phyloP scores from a whole-genome alignment of 1,140 invertebrate genomes.

The Sycophila sp. region DNA sequence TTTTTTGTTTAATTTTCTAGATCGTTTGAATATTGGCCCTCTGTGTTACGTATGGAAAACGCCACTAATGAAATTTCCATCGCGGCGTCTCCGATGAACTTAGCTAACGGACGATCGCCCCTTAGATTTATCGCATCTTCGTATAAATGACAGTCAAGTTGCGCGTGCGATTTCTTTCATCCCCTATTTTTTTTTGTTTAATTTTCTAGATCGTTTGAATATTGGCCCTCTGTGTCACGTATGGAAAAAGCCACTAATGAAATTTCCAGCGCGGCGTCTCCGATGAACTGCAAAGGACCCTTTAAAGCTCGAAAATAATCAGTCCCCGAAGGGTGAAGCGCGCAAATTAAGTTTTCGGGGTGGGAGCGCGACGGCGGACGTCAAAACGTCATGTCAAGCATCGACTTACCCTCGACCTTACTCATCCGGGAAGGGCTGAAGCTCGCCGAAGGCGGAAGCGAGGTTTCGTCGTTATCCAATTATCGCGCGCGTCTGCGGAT shows the following conservation, averaged over 20 bases:
- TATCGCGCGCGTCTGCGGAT: neutral
- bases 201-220: neutral
- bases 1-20: neutral
- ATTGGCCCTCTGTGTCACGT: neutral
- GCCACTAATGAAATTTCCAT: neutral
- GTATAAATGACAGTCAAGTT: no score
- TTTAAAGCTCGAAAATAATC: no score
- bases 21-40: neutral
- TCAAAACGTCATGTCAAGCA: conserved; percentile 24
- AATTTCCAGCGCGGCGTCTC: neutral
- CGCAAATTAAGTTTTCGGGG: neutral
- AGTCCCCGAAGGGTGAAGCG: neutral
- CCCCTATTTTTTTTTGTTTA: neutral
- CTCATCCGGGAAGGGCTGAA: neutral
- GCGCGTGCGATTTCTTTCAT: neutral
- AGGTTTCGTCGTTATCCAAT: neutral
- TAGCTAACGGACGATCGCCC: conserved; percentile 3
- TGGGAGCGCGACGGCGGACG: neutral
- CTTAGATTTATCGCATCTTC: conserved; percentile 7
- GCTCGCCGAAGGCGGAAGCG: neutral
- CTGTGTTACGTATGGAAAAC: neutral
- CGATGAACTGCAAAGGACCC: no score
- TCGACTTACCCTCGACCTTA: conserved; percentile 21
- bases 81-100: no score
- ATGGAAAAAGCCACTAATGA: neutral